These are phyloP conservation scores for Cebuella pygmaea DNA, from an alignment of 2,797 vertebrate genomes.

Conservation along the genomic window DNA sequence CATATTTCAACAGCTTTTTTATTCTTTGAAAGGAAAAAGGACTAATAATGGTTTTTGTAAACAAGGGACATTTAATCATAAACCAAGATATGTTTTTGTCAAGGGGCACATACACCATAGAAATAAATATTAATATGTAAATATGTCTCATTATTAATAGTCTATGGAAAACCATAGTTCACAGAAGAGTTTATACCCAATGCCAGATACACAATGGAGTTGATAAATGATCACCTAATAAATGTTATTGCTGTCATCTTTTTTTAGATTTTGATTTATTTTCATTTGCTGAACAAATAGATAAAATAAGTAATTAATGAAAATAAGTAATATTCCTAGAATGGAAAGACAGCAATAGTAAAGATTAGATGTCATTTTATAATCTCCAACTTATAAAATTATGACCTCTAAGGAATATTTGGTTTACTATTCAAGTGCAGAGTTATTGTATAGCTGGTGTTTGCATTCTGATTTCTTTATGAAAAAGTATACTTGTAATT, in stretches of 20 bases:
- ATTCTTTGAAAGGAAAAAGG: neutral
- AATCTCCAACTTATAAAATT: neutral
- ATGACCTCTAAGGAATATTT: neutral
- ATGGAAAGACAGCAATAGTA: neutral
- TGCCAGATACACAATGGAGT: neutral
- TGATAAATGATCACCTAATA: neutral
- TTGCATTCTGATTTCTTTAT: constrained; percentile 16
- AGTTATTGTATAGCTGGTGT: neutral
- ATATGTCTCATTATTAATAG: neutral
- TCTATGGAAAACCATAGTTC: neutral
- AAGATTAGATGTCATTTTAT: neutral
- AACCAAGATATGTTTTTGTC: neutral
- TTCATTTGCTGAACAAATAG: neutral
- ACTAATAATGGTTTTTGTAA: neutral
- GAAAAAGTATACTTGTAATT: neutral
- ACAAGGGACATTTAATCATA: neutral
- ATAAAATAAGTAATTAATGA: neutral
- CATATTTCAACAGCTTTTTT: neutral
- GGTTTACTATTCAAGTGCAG: neutral
- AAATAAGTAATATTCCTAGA: neutral
- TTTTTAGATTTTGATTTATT: neutral
- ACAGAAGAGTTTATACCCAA: neutral
- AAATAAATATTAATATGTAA: neutral
- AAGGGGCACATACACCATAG: neutral
- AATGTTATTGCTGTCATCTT: neutral